Evolutionary conservation across 2,888 invertebrate genomes (phyloP).

Genomic region (Apodemia duryi): DNA sequence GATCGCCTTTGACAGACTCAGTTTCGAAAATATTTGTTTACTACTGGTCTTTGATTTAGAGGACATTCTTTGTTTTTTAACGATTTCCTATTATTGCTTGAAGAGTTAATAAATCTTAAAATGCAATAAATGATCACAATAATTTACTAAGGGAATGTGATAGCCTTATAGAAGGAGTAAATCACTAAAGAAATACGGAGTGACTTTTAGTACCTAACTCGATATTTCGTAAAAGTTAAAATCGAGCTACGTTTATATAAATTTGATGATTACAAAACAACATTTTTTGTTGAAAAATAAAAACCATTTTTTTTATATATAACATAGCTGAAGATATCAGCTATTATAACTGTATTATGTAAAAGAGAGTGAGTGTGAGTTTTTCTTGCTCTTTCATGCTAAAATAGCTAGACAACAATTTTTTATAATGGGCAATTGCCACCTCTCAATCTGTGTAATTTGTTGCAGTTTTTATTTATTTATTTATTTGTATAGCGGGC

Average conservation of each 20-base stretch:
- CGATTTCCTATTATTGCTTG: constrained; percentile 27
- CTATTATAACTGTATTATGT: too few species aligned
- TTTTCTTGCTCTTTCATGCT: too few species aligned
- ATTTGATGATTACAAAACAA: too few species aligned
- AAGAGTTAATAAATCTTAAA: constrained; percentile 29
- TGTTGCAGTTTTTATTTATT: too few species aligned
- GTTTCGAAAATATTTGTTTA: constrained; percentile 57
- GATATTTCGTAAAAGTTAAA: not conserved
- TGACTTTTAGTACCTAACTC: constrained; percentile 3
- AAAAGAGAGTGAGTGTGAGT: too few species aligned
- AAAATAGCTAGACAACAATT: too few species aligned
- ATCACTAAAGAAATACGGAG: not conserved
- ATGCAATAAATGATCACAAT: constrained; percentile 25
- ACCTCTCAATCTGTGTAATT: too few species aligned
- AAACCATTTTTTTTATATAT: too few species aligned
- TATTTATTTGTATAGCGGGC: too few species aligned
- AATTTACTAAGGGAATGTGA: constrained; percentile 12
- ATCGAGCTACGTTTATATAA: not conserved
- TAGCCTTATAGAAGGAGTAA: constrained; percentile 10
- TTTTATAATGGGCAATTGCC: too few species aligned
- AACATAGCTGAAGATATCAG: too few species aligned
- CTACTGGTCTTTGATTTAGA: constrained; percentile 43
- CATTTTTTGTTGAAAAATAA: too few species aligned
- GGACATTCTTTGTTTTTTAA: constrained; percentile 27
- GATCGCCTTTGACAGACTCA: constrained; percentile 37